Evolutionary conservation across 2,888 invertebrate species (phyloP), one percentile per base, ranked within the genome.

Genomic region (Netelia melanura): DNA sequence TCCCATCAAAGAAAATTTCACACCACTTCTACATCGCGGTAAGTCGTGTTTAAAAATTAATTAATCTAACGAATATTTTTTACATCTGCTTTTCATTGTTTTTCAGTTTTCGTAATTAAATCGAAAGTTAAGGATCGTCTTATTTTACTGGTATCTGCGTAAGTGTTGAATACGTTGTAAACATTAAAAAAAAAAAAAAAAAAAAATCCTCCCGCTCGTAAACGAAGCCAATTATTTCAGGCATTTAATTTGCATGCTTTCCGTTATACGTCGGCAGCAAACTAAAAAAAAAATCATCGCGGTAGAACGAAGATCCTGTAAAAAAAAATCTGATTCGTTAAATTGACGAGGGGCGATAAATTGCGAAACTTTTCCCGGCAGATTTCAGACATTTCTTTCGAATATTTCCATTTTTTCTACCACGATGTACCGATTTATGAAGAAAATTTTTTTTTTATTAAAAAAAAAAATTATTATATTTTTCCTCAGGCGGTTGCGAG

Each of bases 131-230:
- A 25, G 14, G 44, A 58, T 30, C 30, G 0, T 2, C 9, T 44
- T 11, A 25, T 58, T 77, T 68, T 58, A 77, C 30, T 77, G 43
- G 6, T 68, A 21, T 48, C 11, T 14, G 30, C 48, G 61, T 68
- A 44, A 1, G 11, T 17, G 14, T 23, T 17, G 30, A 77, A 30
- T 44, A 58, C 17, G 17, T 17, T 77, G 58, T 67, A 21, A 30
- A 30, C 2, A 30, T 44, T 68, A 68, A 58, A 43, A 58, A n/a
- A 61, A n/a, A 21, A 56, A 30, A 30, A 14, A 48, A 48, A 14
- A 48, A 3, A 10, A 48, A 48, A 0, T 48, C 48, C 10, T 48
- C 48, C 14, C 48, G 30, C 3, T 23, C 30, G 68, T 30, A 58
- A 67, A 23, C 67, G 77, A 77, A 8, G 44, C 43, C 0, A 44